Base-by-base conservation (phyloP, 1,140 invertebrate species). In the Euura lappo region DNA sequence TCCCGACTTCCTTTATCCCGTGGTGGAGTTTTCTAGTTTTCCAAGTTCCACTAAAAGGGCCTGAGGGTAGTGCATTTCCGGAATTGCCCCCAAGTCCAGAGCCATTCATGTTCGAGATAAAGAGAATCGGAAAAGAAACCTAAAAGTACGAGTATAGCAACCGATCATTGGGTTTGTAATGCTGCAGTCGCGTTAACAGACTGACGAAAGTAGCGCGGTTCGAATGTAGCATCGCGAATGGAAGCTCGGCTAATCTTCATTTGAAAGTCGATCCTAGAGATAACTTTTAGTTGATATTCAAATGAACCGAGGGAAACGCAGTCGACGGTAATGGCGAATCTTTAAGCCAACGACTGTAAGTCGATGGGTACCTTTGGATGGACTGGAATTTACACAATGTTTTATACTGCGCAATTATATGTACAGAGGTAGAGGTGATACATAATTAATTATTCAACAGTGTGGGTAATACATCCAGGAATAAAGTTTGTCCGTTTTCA, bases 231-330 rank as follows among this genome's bases (percentile, higher is more conserved):
- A 28, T 28, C 3, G 51, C 51, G 51, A 6, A 60, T 60, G 51
- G 51, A 60, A 60, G 10, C 51, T 8, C 51, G 51, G 51, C 6
- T 60, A 60, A 60, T 60, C 51, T 60, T 60, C 6, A 60, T 60
- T 60, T 60, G 51, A 60, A 60, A 60, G 0, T 60, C 51, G 51
- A 60, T 60, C 13, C 51, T 6, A 6, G 51, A 60, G 6, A n/a
- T 60, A 60, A 60, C 51, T 60, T 60, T 60, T 60, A 60, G 51
- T 60, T 60, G 51, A 60, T 60, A 60, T 60, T 60, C 51, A 60
- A 60, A 60, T 60, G 51, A 60, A 60, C 51, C 51, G 13, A n/a
- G 51, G 6, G 51, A 11, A 11, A 60, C 51, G 51, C 51, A 2
- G 1, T 60, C 51, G 51, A 60, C 10, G 51, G 6, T 60, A 60